Conservation (phyloP, 1,140 invertebrate genomes). For the Luehdorfia chinensis region DNA sequence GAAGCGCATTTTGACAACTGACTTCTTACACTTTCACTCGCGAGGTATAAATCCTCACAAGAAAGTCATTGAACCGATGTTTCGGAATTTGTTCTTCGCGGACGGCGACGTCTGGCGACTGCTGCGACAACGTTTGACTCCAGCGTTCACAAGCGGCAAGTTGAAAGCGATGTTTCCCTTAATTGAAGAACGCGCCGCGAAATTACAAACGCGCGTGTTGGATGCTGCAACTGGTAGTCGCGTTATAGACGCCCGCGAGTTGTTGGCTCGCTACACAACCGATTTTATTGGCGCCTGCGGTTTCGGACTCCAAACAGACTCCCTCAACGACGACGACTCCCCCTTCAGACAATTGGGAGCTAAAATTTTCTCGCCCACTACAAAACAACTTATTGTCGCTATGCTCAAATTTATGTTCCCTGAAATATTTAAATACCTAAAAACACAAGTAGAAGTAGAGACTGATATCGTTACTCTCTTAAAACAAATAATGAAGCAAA, state of each 20-base stretch:
- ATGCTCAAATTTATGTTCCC: conserved; percentile 37
- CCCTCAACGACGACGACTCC: conserved; percentile 36
- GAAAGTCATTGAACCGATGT: conserved; percentile 49
- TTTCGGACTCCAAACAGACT: conserved; percentile 42
- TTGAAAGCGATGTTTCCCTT: conserved; percentile 77
- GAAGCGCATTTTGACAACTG: conserved; percentile 75
- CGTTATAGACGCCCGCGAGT: conserved; percentile 52
- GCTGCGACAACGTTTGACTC: conserved; percentile 76
- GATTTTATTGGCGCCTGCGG: conserved; percentile 33
- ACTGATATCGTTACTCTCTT: conserved; percentile 24
- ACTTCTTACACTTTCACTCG: conserved; percentile 76
- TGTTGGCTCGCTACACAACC: conserved; percentile 57
- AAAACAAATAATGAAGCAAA: conserved; percentile 23
- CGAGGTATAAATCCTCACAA: conserved; percentile 30
- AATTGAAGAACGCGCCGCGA: conserved; percentile 51
- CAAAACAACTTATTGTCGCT: conserved; percentile 17
- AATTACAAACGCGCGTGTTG: conserved; percentile 36
- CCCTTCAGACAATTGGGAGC: conserved; percentile 38
- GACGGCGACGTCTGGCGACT: conserved; percentile 73
- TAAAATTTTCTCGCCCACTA: conserved; percentile 34
- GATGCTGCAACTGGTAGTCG: conserved; percentile 18
- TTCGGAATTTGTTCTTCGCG: conserved; percentile 41
- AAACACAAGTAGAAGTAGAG: neutral
- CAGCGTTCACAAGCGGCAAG: conserved; percentile 78
- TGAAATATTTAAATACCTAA: conserved; percentile 27